Percentiles rank a stretch among this genome's conserved stretches.
phyloP scores from a whole-genome alignment of 1,140 invertebrate genomes.

The Dolichoris vasculosae region DNA sequence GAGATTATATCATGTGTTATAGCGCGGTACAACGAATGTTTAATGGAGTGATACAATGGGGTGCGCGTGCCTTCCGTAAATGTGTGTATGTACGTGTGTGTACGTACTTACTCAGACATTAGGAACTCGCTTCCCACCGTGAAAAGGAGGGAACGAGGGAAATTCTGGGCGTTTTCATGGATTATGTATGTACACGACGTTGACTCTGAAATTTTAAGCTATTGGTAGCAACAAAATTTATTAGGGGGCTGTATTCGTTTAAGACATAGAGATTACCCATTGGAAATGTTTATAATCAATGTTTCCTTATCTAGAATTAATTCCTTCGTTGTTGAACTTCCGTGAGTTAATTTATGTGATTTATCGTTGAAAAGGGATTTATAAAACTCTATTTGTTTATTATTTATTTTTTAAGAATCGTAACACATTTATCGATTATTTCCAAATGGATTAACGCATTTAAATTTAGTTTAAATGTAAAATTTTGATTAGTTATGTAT shows the following conservation, averaged over 20 bases:
- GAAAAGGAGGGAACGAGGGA: too few species aligned
- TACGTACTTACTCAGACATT: not conserved
- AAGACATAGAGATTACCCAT: not conserved
- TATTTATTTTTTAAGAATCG: too few species aligned
- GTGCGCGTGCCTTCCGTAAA: not conserved
- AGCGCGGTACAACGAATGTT: conserved; percentile 68
- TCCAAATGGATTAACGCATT: too few species aligned
- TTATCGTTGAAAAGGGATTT: too few species aligned
- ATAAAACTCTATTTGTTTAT: too few species aligned
- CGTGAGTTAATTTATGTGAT: too few species aligned
- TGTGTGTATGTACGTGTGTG: not conserved
- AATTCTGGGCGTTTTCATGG: not conserved
- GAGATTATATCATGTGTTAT: conserved; percentile 72
- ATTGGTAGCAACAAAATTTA: not conserved
- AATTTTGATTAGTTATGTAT: too few species aligned
- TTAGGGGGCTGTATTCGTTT: not conserved
- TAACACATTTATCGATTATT: too few species aligned
- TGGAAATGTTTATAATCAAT: not conserved
- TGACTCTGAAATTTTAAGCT: conserved; percentile 19
- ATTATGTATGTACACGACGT: conserved; percentile 5
- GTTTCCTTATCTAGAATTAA: not conserved
- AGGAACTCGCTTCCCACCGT: not conserved
- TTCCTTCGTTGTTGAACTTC: too few species aligned
- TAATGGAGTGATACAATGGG: conserved; percentile 70
- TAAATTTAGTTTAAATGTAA: too few species aligned